A percentile compares a stretch with the other conserved stretches of the same genome.
These are phyloP conservation scores for Catamblyrhynchus diadema DNA, from an alignment of 2,797 vertebrate species.

Conservation along the genomic window DNA sequence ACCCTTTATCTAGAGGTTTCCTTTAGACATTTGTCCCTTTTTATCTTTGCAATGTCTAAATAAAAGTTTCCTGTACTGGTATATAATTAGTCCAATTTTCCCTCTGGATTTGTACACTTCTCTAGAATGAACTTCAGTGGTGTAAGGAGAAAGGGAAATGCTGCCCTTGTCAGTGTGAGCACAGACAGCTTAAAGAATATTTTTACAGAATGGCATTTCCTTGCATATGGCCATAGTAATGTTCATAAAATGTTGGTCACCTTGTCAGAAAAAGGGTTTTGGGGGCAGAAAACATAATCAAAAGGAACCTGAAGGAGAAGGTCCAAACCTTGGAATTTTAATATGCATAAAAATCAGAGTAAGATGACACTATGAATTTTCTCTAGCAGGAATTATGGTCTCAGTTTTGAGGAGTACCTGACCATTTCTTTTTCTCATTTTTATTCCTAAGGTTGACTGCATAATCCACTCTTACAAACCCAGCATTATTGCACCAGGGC, in stretches of 20 bases:
- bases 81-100: background rate
- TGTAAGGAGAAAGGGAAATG: slow-evolving; percentile 6
- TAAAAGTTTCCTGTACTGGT: background rate
- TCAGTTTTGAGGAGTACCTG: background rate
- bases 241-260: background rate
- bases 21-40: background rate
- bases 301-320: background rate
- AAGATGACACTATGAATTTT: background rate
- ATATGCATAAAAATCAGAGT: background rate
- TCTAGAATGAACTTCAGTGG: background rate
- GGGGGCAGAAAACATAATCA: background rate
- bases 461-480: background rate
- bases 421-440: background rate
- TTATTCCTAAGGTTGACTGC: background rate
- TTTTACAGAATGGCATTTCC: background rate
- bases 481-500: background rate
- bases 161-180: background rate
- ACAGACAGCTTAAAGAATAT: background rate
- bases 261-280: background rate
- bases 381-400: background rate
- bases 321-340: background rate
- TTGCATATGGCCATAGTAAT: background rate
- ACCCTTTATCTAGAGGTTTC: background rate
- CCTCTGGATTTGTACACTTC: background rate
- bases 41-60: background rate